These are phyloP conservation scores for Hepsetus odoe DNA, from an alignment of 2,113 vertebrate genomes.

Conservation along the genomic window DNA sequence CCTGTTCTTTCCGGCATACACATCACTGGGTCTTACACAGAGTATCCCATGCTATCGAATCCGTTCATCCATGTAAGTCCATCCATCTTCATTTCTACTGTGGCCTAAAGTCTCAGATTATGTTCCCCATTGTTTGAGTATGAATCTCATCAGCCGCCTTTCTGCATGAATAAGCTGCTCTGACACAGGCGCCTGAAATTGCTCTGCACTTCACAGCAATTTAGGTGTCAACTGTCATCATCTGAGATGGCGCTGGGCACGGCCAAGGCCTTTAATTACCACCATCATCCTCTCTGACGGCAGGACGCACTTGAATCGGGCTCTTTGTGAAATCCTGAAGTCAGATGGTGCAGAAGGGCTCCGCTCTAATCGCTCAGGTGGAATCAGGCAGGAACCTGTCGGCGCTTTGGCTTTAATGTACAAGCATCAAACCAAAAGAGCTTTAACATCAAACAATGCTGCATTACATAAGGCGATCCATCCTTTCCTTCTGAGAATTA, in stretches of 20 bases:
- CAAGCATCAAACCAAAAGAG: background rate
- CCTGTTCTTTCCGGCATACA: background rate
- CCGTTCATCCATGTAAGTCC: constrained; percentile 18
- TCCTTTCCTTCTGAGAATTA: constrained; percentile 17
- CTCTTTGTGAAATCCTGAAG: constrained; percentile 41
- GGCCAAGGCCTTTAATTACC: constrained; percentile 76
- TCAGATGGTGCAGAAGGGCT: constrained; percentile 3
- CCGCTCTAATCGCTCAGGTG: background rate
- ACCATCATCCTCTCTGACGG: constrained; percentile 58
- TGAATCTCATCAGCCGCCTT: constrained; percentile 70
- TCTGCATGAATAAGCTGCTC: constrained; percentile 73
- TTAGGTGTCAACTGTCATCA: constrained; percentile 77
- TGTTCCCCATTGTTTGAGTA: constrained; percentile 61
- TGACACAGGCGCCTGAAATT: constrained; percentile 74
- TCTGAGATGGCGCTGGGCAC: constrained; percentile 63
- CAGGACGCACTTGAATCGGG: constrained; percentile 46
- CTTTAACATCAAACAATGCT: background rate
- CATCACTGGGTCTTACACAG: constrained; percentile 18
- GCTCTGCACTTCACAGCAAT: constrained; percentile 75
- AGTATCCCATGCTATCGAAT: constrained; percentile 9
- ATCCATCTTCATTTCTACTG: constrained; percentile 24
- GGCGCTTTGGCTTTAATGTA: constrained; percentile 8
- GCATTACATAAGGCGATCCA: background rate
- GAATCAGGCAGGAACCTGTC: constrained; percentile 8
- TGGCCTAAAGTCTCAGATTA: constrained; percentile 32